Conservation (phyloP, 2,888 invertebrate genomes). For the Scaptomyza caliginosa region DNA sequence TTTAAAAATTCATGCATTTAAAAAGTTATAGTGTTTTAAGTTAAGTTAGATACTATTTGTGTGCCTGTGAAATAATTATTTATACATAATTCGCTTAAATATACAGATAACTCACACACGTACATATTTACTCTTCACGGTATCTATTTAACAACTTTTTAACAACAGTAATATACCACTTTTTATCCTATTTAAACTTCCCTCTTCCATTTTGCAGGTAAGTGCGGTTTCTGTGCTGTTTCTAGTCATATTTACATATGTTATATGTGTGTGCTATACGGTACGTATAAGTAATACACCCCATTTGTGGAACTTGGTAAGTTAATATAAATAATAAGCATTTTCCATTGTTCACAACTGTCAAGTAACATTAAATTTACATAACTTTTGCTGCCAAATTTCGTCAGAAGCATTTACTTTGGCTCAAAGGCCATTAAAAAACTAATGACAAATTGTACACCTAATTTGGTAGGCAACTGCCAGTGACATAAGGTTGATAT, state of each 20-base stretch:
- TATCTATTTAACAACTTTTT: too few species aligned
- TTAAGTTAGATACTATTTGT: too few species aligned
- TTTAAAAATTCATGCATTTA: too few species aligned
- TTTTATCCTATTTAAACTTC: too few species aligned
- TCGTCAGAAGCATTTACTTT: background rate
- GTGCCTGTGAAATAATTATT: too few species aligned
- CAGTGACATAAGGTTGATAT: slow-evolving; percentile 35
- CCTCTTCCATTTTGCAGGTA: slow-evolving; percentile 61
- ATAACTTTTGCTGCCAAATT: slow-evolving; percentile 14
- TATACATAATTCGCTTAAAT: too few species aligned
- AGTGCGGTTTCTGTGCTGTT: slow-evolving; percentile 53
- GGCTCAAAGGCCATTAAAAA: slow-evolving; percentile 32
- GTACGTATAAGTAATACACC: slow-evolving; percentile 66
- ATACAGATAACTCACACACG: too few species aligned
- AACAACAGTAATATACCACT: too few species aligned
- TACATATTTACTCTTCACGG: too few species aligned
- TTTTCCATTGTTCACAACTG: slow-evolving; percentile 41
- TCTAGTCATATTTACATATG: slow-evolving; percentile 1
- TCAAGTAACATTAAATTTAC: slow-evolving; percentile 32
- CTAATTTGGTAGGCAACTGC: slow-evolving; percentile 39
- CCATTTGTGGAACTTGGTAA: slow-evolving; percentile 31
- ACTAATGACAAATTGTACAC: slow-evolving; percentile 46
- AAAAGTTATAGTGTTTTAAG: too few species aligned
- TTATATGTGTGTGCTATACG: slow-evolving; percentile 36
- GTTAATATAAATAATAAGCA: slow-evolving; percentile 38